Conservation (phyloP, 1,140 invertebrate genomes). For the Plectus sambesii region DNA sequence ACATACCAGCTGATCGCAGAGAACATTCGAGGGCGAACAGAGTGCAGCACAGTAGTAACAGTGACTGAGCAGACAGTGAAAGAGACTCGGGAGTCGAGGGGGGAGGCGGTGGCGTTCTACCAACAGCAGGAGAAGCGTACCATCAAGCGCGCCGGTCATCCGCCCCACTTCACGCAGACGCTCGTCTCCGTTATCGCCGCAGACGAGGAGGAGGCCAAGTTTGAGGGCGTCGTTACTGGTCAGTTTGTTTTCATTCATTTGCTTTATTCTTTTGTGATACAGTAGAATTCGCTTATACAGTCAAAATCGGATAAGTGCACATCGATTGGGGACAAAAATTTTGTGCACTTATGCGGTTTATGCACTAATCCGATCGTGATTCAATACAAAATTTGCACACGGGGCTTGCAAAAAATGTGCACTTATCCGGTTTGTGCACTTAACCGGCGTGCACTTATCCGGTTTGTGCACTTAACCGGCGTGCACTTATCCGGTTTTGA, state of each 20-base stretch:
- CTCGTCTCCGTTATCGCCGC: slow-evolving; percentile 35
- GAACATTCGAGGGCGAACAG: slow-evolving; percentile 49
- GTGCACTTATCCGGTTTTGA: too few species aligned
- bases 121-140: slow-evolving; percentile 17
- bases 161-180: slow-evolving; percentile 42
- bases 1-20: slow-evolving; percentile 47
- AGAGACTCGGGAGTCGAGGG: slow-evolving; percentile 13
- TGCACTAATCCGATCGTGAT: too few species aligned
- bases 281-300: too few species aligned
- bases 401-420: too few species aligned
- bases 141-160: slow-evolving; percentile 21
- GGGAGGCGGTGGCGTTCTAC: slow-evolving; percentile 20
- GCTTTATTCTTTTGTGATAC: too few species aligned
- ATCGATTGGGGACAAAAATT: too few species aligned
- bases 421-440: too few species aligned
- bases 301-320: too few species aligned
- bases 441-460: not conserved
- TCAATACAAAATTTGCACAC: too few species aligned
- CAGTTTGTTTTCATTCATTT: slow-evolving; percentile 7
- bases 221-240: slow-evolving; percentile 43
- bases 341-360: too few species aligned
- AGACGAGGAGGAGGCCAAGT: slow-evolving; percentile 33
- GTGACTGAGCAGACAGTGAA: too few species aligned
- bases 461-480: too few species aligned
- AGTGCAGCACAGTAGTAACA: slow-evolving; percentile 44